Evolutionary conservation across 2,113 vertebrate genomes (phyloP).

Genomic region (Holacanthus passer): DNA sequence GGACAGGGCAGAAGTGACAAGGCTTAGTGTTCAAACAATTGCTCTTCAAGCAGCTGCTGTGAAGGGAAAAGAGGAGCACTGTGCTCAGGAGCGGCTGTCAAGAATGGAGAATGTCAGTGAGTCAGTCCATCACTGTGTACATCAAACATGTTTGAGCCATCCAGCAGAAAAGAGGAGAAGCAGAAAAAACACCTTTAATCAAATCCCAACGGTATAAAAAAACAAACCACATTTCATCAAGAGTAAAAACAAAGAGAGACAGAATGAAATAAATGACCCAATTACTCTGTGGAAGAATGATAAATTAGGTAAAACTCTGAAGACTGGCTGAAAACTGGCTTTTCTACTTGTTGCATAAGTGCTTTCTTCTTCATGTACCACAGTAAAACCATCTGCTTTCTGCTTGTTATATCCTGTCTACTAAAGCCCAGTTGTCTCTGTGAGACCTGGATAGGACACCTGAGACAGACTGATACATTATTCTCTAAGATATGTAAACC

Average conservation of each 20-base stretch:
- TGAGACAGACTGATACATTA: neutral
- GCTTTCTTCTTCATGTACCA: too few species aligned
- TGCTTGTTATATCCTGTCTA: too few species aligned
- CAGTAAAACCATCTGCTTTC: too few species aligned
- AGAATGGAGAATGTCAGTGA: neutral
- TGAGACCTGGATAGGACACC: neutral
- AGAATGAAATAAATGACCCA: conserved; percentile 27
- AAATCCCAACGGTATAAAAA: neutral
- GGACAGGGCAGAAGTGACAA: conserved; percentile 71
- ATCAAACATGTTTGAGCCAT: neutral
- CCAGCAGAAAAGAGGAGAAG: neutral
- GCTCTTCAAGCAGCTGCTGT: conserved; percentile 47
- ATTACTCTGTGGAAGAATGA: conserved; percentile 11
- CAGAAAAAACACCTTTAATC: neutral
- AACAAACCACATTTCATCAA: neutral
- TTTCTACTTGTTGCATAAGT: too few species aligned
- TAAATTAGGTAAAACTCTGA: conserved; percentile 1
- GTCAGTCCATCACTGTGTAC: neutral
- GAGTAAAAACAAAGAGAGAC: neutral
- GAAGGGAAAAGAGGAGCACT: conserved; percentile 31
- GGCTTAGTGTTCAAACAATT: conserved; percentile 67
- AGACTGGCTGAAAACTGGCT: too few species aligned
- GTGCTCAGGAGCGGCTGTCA: neutral
- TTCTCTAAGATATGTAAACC: neutral
- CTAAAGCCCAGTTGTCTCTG: too few species aligned